These are phyloP conservation scores for Taphrorychus bicolor DNA, from an alignment of 2,888 invertebrate genomes.

Conservation along the genomic window DNA sequence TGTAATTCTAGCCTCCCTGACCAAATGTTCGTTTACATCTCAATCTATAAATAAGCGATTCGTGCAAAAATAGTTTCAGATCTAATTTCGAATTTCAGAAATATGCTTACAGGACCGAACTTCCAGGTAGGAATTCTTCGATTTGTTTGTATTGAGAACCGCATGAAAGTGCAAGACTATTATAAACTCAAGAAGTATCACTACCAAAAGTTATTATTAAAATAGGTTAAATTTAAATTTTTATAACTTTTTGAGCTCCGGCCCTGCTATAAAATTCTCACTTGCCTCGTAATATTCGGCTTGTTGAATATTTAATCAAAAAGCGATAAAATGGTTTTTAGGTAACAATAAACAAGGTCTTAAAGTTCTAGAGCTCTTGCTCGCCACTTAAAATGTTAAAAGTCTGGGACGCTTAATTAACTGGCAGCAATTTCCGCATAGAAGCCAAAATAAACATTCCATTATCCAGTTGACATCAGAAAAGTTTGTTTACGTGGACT, in stretches of 20 bases:
- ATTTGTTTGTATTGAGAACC: background rate
- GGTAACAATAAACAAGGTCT: conserved; percentile 8
- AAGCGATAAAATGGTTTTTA: background rate
- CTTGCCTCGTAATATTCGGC: too few relatives aligned
- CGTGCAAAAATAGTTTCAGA: conserved; percentile 28
- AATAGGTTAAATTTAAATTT: too few relatives aligned
- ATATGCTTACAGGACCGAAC: conserved; percentile 6
- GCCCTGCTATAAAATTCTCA: too few relatives aligned
- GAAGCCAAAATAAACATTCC: conserved; percentile 31
- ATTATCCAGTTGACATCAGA: conserved; percentile 13
- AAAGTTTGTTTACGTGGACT: conserved; percentile 12
- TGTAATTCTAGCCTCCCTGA: conserved; percentile 23
- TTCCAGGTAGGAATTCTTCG: background rate
- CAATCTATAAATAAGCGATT: conserved; percentile 26
- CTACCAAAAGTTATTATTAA: too few relatives aligned
- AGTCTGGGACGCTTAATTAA: conserved; percentile 17
- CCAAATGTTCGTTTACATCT: conserved; percentile 32
- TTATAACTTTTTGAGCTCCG: background rate
- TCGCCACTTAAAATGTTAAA: conserved; percentile 19
- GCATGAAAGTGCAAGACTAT: too few relatives aligned
- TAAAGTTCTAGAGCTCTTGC: conserved; percentile 14
- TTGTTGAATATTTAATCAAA: conserved; percentile 2
- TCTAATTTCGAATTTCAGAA: conserved; percentile 22
- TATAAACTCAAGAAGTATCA: too few relatives aligned
- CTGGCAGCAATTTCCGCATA: conserved; percentile 4